Percentiles rank a stretch among this genome's conserved stretches.
These are phyloP conservation scores for Muscina levida DNA, from an alignment of 2,888 invertebrate species.

Conservation along the genomic window DNA sequence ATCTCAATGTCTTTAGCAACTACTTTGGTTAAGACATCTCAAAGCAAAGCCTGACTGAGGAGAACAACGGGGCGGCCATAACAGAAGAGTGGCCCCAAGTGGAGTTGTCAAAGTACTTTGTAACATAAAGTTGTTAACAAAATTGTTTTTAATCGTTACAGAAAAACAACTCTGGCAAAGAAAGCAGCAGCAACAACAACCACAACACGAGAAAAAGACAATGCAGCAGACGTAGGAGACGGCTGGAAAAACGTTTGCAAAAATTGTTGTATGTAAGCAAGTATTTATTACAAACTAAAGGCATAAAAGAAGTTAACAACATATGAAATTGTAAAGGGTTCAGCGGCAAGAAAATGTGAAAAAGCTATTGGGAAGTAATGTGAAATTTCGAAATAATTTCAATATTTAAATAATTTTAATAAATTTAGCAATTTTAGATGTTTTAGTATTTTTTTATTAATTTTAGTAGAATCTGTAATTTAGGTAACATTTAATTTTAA, in stretches of 20 bases:
- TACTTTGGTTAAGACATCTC: conserved; percentile 28
- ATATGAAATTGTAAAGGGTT: conserved; percentile 20
- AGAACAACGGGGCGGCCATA: conserved; percentile 5
- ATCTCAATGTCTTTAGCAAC: no score
- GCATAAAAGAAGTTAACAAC: conserved; percentile 39
- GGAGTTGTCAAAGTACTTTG: conserved; percentile 59
- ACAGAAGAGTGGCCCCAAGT: conserved; percentile 50
- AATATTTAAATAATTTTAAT: no score
- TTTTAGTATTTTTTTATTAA: no score
- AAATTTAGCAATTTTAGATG: no score
- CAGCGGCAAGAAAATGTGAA: conserved; percentile 2
- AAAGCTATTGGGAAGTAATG: no score
- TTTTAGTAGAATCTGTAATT: no score
- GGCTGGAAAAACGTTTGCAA: not conserved
- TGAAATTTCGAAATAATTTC: no score
- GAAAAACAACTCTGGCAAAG: conserved; percentile 29
- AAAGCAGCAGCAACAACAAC: not conserved
- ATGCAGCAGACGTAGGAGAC: not conserved
- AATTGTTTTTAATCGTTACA: conserved; percentile 62
- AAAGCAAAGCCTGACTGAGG: not conserved
- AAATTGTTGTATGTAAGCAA: not conserved
- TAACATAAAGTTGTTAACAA: conserved; percentile 59
- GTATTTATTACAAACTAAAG: conserved; percentile 13
- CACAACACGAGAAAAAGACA: conserved; percentile 8
- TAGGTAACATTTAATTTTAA: no score